Conservation (phyloP, 2,888 invertebrate genomes). For the Heteromyza rotundicornis region DNA sequence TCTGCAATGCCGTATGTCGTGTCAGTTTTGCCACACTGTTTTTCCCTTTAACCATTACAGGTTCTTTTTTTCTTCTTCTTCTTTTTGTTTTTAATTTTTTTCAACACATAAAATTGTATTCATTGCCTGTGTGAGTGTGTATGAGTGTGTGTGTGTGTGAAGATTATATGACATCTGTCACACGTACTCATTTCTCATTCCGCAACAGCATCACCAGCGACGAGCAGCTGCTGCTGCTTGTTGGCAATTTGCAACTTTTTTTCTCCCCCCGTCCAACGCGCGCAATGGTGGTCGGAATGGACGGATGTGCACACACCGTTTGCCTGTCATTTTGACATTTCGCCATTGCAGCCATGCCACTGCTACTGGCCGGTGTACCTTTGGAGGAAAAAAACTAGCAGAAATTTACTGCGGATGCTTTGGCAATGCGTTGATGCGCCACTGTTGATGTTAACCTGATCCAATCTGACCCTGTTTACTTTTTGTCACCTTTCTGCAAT, state of each 20-base stretch:
- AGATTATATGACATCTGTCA: slow-evolving; percentile 17
- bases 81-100: slow-evolving; percentile 1
- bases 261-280: background rate
- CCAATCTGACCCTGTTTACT: no score
- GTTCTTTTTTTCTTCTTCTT: slow-evolving; percentile 7
- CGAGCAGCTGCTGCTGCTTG: no score
- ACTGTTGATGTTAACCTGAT: no score
- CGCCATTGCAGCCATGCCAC: background rate
- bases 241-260: background rate
- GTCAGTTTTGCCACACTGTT: background rate
- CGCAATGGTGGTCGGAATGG: background rate
- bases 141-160: slow-evolving; percentile 9
- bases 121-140: background rate
- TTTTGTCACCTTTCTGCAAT: no score
- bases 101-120: background rate
- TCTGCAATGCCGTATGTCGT: slow-evolving; percentile 1
- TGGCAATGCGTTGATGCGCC: background rate
- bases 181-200: slow-evolving; percentile 12
- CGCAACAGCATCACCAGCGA: no score
- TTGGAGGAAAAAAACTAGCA: background rate
- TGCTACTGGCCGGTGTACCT: background rate
- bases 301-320: slow-evolving; percentile 9
- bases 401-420: background rate
- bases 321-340: slow-evolving; percentile 10
- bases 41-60: background rate